Percentiles rank a stretch among this genome's conserved stretches.
Evolutionary conservation across 2,888 invertebrate species (phyloP).

Genomic region (Nyleta sp.): DNA sequence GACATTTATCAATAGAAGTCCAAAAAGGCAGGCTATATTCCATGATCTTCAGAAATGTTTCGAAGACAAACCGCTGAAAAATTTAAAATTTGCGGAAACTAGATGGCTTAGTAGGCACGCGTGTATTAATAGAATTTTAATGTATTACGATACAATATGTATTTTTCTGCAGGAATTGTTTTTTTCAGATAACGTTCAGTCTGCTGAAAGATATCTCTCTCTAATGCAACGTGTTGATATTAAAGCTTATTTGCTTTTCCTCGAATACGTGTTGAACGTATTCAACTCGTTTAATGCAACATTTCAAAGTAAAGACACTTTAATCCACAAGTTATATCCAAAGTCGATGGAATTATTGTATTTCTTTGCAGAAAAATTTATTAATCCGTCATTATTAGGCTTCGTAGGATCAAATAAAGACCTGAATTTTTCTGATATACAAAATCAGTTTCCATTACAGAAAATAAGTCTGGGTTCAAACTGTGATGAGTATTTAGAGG

Average conservation of each 20-base stretch:
- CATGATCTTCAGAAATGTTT: slow-evolving; percentile 8
- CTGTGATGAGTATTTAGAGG: slow-evolving; percentile 15
- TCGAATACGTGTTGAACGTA: slow-evolving; percentile 1
- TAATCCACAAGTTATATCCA: slow-evolving; percentile 22
- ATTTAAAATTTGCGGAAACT: neutral
- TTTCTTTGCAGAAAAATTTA: neutral
- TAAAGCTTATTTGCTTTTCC: slow-evolving; percentile 17
- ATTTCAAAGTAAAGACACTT: slow-evolving; percentile 11
- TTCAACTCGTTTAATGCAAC: slow-evolving; percentile 26
- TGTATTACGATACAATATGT: neutral
- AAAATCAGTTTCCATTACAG: neutral
- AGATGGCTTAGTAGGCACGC: slow-evolving; percentile 27
- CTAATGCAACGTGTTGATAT: slow-evolving; percentile 7
- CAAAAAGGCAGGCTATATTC: neutral
- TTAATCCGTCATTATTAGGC: neutral
- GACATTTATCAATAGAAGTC: neutral
- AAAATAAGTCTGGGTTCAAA: slow-evolving; percentile 10
- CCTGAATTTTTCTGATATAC: slow-evolving; percentile 5
- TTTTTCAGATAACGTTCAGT: neutral
- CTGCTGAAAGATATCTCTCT: neutral
- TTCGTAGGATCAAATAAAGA: neutral
- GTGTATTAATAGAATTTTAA: slow-evolving; percentile 10
- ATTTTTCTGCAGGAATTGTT: slow-evolving; percentile 17
- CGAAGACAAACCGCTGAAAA: neutral
- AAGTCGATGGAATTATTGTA: neutral